A percentile compares a stretch with the other conserved stretches of the same genome.
These are phyloP conservation scores for Panzeria rudis DNA, from an alignment of 2,888 invertebrate genomes.

Conservation along the genomic window DNA sequence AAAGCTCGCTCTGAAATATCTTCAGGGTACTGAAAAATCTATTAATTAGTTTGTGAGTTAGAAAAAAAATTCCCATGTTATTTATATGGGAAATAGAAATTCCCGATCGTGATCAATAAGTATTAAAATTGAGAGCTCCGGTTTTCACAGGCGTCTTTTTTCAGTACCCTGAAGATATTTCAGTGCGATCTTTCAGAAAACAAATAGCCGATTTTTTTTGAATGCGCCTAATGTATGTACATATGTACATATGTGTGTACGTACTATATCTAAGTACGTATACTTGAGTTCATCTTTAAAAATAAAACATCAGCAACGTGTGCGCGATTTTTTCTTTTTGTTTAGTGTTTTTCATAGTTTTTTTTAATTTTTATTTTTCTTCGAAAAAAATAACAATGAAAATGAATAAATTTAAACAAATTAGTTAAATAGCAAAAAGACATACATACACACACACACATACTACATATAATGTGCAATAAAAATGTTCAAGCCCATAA, in stretches of 20 bases:
- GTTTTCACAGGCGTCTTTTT: too few species aligned
- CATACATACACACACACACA: neutral
- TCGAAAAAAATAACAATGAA: constrained; percentile 58
- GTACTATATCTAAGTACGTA: neutral
- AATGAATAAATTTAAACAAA: constrained; percentile 63
- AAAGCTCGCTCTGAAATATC: too few species aligned
- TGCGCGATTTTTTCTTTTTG: constrained; percentile 45
- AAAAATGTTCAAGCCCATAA: neutral
- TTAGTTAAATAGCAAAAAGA: constrained; percentile 56
- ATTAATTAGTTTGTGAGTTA: too few species aligned
- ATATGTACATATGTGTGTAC: neutral
- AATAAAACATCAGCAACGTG: constrained; percentile 68
- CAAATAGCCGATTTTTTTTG: too few species aligned
- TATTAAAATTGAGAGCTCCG: too few species aligned
- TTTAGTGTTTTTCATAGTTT: constrained; percentile 15
- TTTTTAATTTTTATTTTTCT: constrained; percentile 47
- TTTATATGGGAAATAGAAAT: too few species aligned
- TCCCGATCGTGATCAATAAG: too few species aligned
- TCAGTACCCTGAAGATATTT: too few species aligned
- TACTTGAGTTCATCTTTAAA: constrained; percentile 73
- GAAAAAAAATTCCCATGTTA: too few species aligned
- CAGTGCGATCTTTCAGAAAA: too few species aligned
- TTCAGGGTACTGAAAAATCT: too few species aligned
- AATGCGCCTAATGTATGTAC: neutral
- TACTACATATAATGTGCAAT: constrained; percentile 1